Evolutionary conservation across 2,888 invertebrate genomes (phyloP), one percentile per base, ranked within the genome.

Genomic region (Tipula vernalis): DNA sequence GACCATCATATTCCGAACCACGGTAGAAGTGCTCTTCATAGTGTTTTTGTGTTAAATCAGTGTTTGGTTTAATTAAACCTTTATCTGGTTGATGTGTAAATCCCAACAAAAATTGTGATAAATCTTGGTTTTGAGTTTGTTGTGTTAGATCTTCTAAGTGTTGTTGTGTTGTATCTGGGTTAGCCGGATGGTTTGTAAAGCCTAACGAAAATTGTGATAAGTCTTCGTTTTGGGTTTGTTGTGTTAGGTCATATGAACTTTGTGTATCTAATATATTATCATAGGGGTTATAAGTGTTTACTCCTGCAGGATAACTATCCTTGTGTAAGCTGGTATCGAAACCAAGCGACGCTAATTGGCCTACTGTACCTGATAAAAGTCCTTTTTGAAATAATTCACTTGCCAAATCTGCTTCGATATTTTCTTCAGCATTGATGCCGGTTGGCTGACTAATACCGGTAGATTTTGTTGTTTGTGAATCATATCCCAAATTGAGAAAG

Each of bases 61-160:
- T 10, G 13, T 39, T 39, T 5, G 39, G 39, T 39, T 15, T 83
- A 28, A 18, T 5, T 28, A 18, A 83, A 83, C 36, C 83, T 3
- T 15, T 10, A 6, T 6, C n/a, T 5, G 1, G 4, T 8, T 41
- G 39, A 3, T 36, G 12, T 84, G 84, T 39, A n/a, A 84, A 39
- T 18, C 18, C 85, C 5, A 18, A 5, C 4, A 15, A 3, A 15
- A 85, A 42, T 57, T 51, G 36, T 15, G 51, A 86, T n/a, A 57
- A 86, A 86, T 86, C 86, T 86, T 51, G 39, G 36, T n/a, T 39
- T 51, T 86, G 51, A 18, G 36, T 86, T 51, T 51, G 86, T 51
- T 36, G 51, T 28, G 85, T 86, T n/a, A 86, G 39, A 86, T 86
- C 57, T 28, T 28, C 28, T 28, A 28, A 28, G 28, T 28, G 28